Evolutionary conservation across 2,888 invertebrate species (phyloP).

Genomic region (Diplazon laetatorius): DNA sequence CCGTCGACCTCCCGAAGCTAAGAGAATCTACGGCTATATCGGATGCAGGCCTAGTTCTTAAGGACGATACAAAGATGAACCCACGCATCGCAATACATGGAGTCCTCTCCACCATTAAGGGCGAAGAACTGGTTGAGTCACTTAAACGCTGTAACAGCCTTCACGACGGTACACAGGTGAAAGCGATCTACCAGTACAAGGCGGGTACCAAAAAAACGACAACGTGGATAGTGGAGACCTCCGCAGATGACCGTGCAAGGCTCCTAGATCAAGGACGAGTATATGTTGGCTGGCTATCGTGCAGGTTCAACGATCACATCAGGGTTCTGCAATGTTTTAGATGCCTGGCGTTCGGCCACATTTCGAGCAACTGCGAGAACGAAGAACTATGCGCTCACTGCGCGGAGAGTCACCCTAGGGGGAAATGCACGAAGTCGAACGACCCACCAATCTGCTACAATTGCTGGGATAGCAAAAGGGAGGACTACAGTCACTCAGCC

Average conservation of each 20-base stretch:
- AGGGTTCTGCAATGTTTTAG: background rate
- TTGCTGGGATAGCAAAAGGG: background rate
- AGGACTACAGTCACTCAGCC: background rate
- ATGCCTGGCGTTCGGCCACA: conserved; percentile 21
- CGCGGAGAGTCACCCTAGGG: background rate
- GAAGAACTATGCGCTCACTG: background rate
- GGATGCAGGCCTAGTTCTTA: conserved; percentile 19
- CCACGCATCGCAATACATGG: conserved; percentile 37
- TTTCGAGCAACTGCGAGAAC: background rate
- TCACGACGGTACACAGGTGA: background rate
- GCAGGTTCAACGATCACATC: conserved; percentile 22
- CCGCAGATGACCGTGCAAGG: conserved; percentile 1
- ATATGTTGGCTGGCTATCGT: conserved; percentile 21
- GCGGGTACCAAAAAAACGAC: background rate
- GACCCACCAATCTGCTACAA: background rate
- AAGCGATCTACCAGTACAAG: conserved; percentile 5
- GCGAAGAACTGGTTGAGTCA: background rate
- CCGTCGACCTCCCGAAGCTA: conserved; percentile 32
- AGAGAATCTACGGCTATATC: background rate
- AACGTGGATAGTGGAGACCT: conserved; percentile 11
- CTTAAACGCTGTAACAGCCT: background rate
- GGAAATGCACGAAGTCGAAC: background rate
- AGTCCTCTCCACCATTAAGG: conserved; percentile 14
- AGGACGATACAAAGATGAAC: conserved; percentile 32
- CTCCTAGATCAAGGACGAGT: conserved; percentile 16